Evolutionary conservation across 2,888 invertebrate genomes (phyloP).

Genomic region (Heliconius aoede): DNA sequence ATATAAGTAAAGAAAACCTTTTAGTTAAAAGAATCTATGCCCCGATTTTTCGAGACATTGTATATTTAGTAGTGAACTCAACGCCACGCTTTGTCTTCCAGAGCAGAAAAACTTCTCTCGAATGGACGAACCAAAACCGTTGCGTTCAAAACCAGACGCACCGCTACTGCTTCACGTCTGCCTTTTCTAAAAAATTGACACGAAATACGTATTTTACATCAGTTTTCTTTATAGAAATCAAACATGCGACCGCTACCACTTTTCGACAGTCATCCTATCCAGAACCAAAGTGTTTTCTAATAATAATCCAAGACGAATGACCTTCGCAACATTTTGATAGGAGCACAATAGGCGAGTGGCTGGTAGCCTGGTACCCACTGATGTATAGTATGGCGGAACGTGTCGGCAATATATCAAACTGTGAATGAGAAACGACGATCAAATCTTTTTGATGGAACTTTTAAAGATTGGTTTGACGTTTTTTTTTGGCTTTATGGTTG

Average conservation of each 20-base stretch:
- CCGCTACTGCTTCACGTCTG: no score
- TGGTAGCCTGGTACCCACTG: neutral
- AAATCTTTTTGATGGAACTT: conserved; percentile 1
- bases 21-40: no score
- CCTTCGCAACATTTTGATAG: conserved; percentile 19
- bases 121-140: no score
- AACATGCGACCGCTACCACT: neutral
- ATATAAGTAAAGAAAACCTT: no score
- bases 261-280: neutral
- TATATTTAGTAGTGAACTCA: no score
- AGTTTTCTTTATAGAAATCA: neutral
- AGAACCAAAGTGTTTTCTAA: neutral
- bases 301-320: conserved; percentile 15
- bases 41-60: no score
- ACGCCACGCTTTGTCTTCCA: no score
- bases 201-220: neutral
- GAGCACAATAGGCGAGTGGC: conserved; percentile 5
- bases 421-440: neutral
- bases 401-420: conserved; percentile 14
- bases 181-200: no score
- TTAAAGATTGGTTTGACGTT: conserved; percentile 3
- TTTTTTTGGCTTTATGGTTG: neutral
- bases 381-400: neutral
- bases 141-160: no score
- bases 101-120: no score